Evolutionary conservation across 2,888 invertebrate species (phyloP), one percentile per base, ranked within the genome.

Genomic region (Amphipoea lucens): DNA sequence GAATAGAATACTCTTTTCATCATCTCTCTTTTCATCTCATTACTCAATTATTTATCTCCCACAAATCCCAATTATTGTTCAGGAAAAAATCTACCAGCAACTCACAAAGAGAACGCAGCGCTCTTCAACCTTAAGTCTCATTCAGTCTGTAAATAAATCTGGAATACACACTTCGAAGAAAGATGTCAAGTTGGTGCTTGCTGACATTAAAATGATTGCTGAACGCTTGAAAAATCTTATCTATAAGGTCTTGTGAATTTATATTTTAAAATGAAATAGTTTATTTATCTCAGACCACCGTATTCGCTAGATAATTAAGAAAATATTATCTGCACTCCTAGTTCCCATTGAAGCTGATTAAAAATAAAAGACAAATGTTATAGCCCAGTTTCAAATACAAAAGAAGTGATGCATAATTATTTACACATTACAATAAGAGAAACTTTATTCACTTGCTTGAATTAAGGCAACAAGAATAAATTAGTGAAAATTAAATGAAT

Each of bases 61-160:
- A 1, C 51, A 48, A 51, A 62, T 6, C 14, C 36, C 4, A 65
- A 36, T 40, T 48, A 29, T 40, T 70, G 14, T 72, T 40, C 81
- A 95, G 95, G 92, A 92, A 81, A 94, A 92, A 83, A 91, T 95
- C 60, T 93, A 92, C 65, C 88, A 92, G 12, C 91, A 90, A 78
- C 85, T 93, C 71, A 81, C 82, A 36, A 92, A 89, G 45, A 90
- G 82, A 77, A 74, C 85, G 12, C 88, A 81, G 5, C 90, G 76
- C 5, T 74, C 83, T 11, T 91, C 91, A 1, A 83, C 86, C 3
- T 78, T 86, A 2, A 91, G 88, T 65, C 54, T 92, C 0, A 74
- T 86, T 57, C 81, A 69, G 60, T 80, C 79, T 9, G 75, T 69
- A 12, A 86, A 73, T 51, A 88, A 66, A 6, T 78, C 82, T 4